Conservation (phyloP, 2,888 invertebrate genomes). For the Acrobasis repandana region DNA sequence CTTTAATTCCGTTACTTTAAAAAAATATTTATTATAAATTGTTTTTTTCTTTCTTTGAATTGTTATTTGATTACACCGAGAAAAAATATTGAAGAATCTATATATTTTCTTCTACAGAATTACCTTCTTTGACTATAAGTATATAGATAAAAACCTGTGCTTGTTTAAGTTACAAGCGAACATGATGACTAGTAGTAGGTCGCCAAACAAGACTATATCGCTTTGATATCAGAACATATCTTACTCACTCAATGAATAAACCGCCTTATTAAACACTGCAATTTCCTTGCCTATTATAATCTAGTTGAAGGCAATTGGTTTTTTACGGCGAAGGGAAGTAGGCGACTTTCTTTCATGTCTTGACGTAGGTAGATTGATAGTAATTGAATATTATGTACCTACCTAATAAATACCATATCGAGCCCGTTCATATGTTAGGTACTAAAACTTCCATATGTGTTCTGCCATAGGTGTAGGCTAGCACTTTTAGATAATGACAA, state of each 20-base stretch:
- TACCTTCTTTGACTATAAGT: too few relatives aligned
- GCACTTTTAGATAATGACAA: not conserved
- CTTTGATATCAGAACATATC: not conserved
- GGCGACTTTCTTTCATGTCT: slow-evolving; percentile 1
- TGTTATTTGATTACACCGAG: too few relatives aligned
- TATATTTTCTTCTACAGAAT: too few relatives aligned
- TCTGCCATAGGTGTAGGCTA: not conserved
- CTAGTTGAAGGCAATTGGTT: slow-evolving; percentile 9
- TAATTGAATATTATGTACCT: slow-evolving; percentile 13
- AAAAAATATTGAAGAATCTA: too few relatives aligned
- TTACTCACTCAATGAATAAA: slow-evolving; percentile 10
- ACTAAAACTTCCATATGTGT: not conserved
- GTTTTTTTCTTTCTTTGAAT: too few relatives aligned
- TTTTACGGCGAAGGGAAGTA: slow-evolving; percentile 16
- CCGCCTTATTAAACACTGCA: slow-evolving; percentile 14
- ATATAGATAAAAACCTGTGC: not conserved
- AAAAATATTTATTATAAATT: too few relatives aligned
- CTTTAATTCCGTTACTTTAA: too few relatives aligned
- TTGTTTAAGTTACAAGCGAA: not conserved
- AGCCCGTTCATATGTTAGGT: slow-evolving; percentile 1
- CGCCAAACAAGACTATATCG: not conserved
- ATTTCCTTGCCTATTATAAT: slow-evolving; percentile 17
- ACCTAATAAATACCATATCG: slow-evolving; percentile 1
- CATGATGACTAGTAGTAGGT: not conserved
- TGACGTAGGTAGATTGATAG: slow-evolving; percentile 4